Base-by-base conservation (phyloP, 2,113 vertebrate genomes). In the Pimephales promelas region DNA sequence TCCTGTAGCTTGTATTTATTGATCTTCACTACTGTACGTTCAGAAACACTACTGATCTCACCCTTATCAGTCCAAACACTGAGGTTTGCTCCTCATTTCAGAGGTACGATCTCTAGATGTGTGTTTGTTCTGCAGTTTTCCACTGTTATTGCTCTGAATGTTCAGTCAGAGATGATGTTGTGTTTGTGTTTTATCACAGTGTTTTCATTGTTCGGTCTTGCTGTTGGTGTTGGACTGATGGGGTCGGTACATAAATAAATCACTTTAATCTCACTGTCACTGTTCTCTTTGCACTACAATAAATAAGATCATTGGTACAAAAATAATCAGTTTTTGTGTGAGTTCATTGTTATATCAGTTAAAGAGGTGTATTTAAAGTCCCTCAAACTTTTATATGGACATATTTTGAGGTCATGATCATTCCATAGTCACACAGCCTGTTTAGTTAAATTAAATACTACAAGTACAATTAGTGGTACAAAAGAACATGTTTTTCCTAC, bases 211-310 rank as follows among this genome's bases (percentile, higher is more conserved):
- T 26, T 75, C 31, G 13, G 4, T 59, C 54, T 2, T 45, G 16
- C 5, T 64, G 28, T 49, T 54, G 16, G 28, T 75, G 28, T 54
- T 13, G 59, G 77, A 79, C 77, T 64, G 77, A 79, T 31, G 43
- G 36, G 77, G 43, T 31, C 26, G 16, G 18, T 64, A 64, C 56
- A 9, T 24, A 20, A 20, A 24, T 28, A 7, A 79, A 28, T 47
- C 16, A 64, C 59, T 49, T 24, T 78, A 59, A 22, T 78, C n/a
- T 79, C 13, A 45, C 57, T 20, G 34, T 79, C 59, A 24, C n/a
- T n/a, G n/a, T 79, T 20, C 14, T 64, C 36, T 79, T 66, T 79
- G 77, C 77, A 79, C 59, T 79, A 79, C 77, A 66, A 79, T 79
- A 49, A 79, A 79, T 4, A 7, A 59, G 24, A 6, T 64, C 14